Base-by-base conservation (phyloP, 2,888 invertebrate species). In the Scaptomyza flava region DNA sequence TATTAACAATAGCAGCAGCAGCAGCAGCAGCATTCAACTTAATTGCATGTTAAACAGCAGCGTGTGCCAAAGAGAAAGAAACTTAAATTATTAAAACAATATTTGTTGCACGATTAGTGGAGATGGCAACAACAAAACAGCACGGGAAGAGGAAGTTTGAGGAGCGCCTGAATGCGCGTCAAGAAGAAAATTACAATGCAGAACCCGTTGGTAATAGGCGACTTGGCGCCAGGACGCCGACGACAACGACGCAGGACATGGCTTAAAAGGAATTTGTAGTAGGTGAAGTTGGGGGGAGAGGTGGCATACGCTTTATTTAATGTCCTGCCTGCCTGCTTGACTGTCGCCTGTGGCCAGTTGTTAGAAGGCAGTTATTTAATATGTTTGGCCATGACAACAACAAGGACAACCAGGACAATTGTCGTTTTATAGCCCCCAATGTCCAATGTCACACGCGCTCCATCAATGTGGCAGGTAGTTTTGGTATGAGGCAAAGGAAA, bases 11-110 rank as follows among this genome's bases (percentile, higher is more conserved):
- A 58, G 58, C 52, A 31, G 50, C n/a, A 31, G 6, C 8, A 58
- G 58, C 52, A 31, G 50, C n/a, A 31, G 6, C 8, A 17, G 20
- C 63, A 56, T 60, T 53, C 69, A 79, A 66, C 65, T 78, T 80
- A 87, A 87, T 87, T 87, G 84, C 82, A 80, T 82, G 80, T 80
- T 76, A 78, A 81, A 79, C 76, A 23, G 48, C 51, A 38, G 38
- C 27, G 53, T 47, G 17, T 17, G 17, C 17, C 17, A 17, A 1
- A 17, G 17, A 17, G 20, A 50, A 34, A 34, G n/a, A 48, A 77
- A 65, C 65, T 59, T 80, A 56, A 81, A 79, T 79, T 86, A 83
- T 81, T 81, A 86, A 79, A 86, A 86, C 62, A 85, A 82, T 83
- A 83, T 81, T 83, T 81, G 75, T 41, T 50, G 56, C 66, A 50